Conservation (phyloP, 35 echinoderm and acorn worm species). For the Diadema setosum region DNA sequence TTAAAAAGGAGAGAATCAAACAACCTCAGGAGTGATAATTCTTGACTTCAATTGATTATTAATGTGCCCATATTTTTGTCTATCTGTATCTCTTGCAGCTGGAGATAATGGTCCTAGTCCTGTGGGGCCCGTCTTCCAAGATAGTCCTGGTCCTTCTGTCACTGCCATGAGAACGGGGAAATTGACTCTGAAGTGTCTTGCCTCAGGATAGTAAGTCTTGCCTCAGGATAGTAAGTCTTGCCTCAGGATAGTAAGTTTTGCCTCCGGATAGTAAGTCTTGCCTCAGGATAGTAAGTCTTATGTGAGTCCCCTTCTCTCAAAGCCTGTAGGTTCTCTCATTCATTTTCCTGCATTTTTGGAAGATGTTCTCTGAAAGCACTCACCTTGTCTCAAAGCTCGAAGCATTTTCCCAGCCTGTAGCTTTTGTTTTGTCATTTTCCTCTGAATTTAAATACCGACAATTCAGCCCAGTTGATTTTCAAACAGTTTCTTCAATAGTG, state of each 20-base stretch:
- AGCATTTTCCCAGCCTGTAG: not conserved
- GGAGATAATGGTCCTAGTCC: not conserved
- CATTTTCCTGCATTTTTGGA: not conserved
- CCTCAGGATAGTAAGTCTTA: not conserved
- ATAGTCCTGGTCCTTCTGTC: not conserved
- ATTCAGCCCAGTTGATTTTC: too few species aligned
- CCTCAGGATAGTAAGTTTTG: not conserved
- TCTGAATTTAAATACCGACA: too few species aligned
- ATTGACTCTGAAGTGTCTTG: constrained; percentile 6
- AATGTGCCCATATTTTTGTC: not conserved
- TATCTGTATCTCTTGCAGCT: not conserved
- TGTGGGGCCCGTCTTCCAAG: not conserved
- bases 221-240: not conserved
- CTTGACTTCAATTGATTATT: not conserved
- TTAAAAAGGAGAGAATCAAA: not conserved
- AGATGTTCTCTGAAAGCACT: not conserved
- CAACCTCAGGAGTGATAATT: not conserved
- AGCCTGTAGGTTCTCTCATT: not conserved
- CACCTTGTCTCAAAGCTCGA: not conserved
- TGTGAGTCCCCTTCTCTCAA: not conserved
- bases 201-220: constrained; percentile 8
- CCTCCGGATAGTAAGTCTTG: too few species aligned
- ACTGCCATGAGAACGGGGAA: not conserved
- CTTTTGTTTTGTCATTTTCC: not conserved
- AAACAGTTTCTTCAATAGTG: too few species aligned